Base-by-base conservation (phyloP, 2,888 invertebrate genomes). In the Sipunculus nudus region DNA sequence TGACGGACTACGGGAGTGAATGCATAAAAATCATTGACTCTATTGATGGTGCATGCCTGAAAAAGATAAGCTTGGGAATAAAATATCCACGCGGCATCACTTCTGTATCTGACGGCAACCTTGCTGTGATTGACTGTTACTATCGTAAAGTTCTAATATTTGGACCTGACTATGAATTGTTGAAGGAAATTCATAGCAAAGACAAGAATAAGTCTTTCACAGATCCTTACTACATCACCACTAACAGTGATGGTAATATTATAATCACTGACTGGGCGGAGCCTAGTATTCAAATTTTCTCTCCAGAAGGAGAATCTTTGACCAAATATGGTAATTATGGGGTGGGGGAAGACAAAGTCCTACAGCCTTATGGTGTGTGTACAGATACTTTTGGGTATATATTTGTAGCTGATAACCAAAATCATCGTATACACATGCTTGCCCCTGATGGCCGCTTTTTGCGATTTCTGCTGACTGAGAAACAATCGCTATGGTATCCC, bases 81-180 rank as follows among this genome's bases (percentile, higher is more conserved):
- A 73, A 77, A 52, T 74, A 80, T 63, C 80, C 80, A 26, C 70
- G 78, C 19, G 80, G 80, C 2, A 70, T 80, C 52, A 65, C 78
- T 5, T 67, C 67, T 1, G 75, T 70, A 53, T 65, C 53, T 5
- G 28, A 69, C 68, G 75, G 75, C 16, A 67, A 76, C 31, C 68
- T 78, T n/a, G 66, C 78, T 16, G 72, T 77, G 8, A 70, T 80
- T 2, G 79, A 80, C 59, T 74, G 77, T 45, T 71, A 74, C 26
- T 55, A 68, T 3, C 65, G 65, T 13, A 70, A 67, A 38, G 43
- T 79, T 3, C 74, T 74, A 4, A 63, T 77, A 5, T 75, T 75
- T 59, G 71, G 76, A 38, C 68, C 73, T 0, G 61, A 65, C 53
- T 69, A 63, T 10, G 77, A 78, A 2, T 49, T 65, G 8, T 50